Percentiles rank a stretch among this genome's conserved stretches.
Evolutionary conservation across 1,140 invertebrate species (phyloP).

Genomic region (Harpegnathos saltator): DNA sequence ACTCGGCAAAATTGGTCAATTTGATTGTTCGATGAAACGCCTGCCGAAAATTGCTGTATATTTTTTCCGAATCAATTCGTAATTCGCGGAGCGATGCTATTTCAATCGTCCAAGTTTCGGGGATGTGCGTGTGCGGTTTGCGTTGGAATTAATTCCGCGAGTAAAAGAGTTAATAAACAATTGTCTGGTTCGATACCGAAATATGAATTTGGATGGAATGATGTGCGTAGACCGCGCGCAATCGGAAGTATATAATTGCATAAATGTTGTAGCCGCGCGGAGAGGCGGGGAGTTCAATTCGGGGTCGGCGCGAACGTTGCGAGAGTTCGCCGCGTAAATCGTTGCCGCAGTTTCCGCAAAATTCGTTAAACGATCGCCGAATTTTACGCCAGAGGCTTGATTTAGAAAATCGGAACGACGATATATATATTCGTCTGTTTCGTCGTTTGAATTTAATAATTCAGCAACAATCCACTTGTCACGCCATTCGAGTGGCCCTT

Average conservation of each 20-base stretch:
- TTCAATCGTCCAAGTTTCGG: not conserved
- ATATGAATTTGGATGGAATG: slow-evolving; percentile 14
- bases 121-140: not conserved
- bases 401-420: slow-evolving; percentile 29
- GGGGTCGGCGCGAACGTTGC: not conserved
- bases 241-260: slow-evolving; percentile 15
- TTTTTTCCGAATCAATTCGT: slow-evolving; percentile 25
- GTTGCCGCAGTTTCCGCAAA: not conserved
- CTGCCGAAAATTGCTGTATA: not conserved
- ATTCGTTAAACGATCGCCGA: slow-evolving; percentile 27
- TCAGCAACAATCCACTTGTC: slow-evolving; percentile 74
- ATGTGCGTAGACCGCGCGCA: not conserved
- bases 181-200: slow-evolving; percentile 14
- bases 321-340: slow-evolving; percentile 7
- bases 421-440: no score
- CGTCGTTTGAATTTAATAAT: slow-evolving; percentile 72
- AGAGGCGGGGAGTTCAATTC: not conserved
- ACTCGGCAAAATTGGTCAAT: not conserved
- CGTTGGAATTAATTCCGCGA: slow-evolving; percentile 9
- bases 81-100: slow-evolving; percentile 1
- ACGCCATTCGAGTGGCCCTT: slow-evolving; percentile 65
- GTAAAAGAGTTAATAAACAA: slow-evolving; percentile 36
- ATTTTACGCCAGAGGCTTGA: slow-evolving; percentile 15
- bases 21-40: not conserved
- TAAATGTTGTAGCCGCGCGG: slow-evolving; percentile 17